phyloP scores from a whole-genome alignment of 2,797 vertebrate genomes.

The Myiothlypis chrysogaster region DNA sequence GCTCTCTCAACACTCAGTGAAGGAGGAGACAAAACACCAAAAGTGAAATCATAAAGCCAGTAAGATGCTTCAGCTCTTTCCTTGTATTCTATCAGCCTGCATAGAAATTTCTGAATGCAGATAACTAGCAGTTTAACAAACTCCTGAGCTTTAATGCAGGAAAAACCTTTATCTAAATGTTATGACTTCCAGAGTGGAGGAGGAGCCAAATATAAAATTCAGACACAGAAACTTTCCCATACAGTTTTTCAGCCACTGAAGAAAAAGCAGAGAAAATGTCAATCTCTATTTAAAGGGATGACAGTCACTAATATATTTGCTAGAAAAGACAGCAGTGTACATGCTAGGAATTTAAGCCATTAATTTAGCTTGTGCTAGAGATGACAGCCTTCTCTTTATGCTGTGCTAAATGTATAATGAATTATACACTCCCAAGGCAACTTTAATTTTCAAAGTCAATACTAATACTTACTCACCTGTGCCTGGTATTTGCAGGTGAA shows the following conservation, averaged over 20 bases:
- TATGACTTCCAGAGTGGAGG: not conserved
- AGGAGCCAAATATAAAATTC: not conserved
- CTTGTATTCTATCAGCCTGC: not conserved
- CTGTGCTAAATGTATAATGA: constrained; percentile 58
- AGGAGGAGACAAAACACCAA: not conserved
- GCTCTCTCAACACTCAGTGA: not conserved
- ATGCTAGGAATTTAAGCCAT: constrained; percentile 53
- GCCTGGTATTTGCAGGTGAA: constrained; percentile 12
- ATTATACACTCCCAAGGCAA: constrained; percentile 19
- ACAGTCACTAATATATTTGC: constrained; percentile 9
- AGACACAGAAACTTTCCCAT: not conserved
- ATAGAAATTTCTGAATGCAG: not conserved
- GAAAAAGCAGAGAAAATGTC: constrained; percentile 9
- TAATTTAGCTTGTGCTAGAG: constrained; percentile 52
- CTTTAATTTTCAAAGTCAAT: constrained; percentile 55
- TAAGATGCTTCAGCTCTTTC: not conserved
- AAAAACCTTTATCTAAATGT: not conserved
- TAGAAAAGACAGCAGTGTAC: constrained; percentile 21
- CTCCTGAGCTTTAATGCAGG: not conserved
- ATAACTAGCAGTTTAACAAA: not conserved
- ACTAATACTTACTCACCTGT: constrained; percentile 7
- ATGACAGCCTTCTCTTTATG: constrained; percentile 34
- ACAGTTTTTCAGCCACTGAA: not conserved
- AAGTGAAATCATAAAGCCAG: not conserved
- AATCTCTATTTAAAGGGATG: constrained; percentile 17